These are phyloP conservation scores for Danio kyathit DNA, from an alignment of 2,797 vertebrate species.

Conservation along the genomic window DNA sequence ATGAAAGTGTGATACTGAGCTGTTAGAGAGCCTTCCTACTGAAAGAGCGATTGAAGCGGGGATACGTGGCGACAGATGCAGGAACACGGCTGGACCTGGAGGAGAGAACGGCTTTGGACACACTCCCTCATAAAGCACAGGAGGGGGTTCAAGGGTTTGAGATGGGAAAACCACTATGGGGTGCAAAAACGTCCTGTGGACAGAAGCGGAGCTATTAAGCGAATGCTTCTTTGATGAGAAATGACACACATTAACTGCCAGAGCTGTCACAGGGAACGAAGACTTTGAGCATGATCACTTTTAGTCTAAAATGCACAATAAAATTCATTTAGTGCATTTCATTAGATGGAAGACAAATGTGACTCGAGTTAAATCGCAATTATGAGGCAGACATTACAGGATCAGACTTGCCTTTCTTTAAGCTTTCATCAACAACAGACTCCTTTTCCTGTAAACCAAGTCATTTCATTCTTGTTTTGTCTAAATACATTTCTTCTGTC, in stretches of 20 bases:
- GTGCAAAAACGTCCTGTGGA: slow-evolving; percentile 47
- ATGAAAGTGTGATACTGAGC: slow-evolving; percentile 86
- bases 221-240: slow-evolving; percentile 52
- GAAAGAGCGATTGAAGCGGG: slow-evolving; percentile 82
- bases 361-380: not conserved
- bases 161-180: slow-evolving; percentile 22
- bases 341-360: slow-evolving; percentile 23
- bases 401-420: slow-evolving; percentile 28
- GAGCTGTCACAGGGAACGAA: not conserved
- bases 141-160: slow-evolving; percentile 43
- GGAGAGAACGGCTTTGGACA: slow-evolving; percentile 49
- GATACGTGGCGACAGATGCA: slow-evolving; percentile 82
- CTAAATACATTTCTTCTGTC: slow-evolving; percentile 64
- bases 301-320: slow-evolving; percentile 29
- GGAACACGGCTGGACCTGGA: slow-evolving; percentile 53
- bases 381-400: slow-evolving; percentile 16
- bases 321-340: slow-evolving; percentile 29
- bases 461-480: slow-evolving; percentile 62
- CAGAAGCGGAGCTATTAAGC: slow-evolving; percentile 48
- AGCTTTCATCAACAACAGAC: slow-evolving; percentile 35
- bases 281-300: slow-evolving; percentile 24
- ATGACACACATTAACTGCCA: slow-evolving; percentile 48
- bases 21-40: slow-evolving; percentile 81
- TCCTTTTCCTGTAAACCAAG: slow-evolving; percentile 61
- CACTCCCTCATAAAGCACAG: slow-evolving; percentile 42